Evolutionary conservation across 2,888 invertebrate genomes (phyloP).

Genomic region (Noctua janthe): DNA sequence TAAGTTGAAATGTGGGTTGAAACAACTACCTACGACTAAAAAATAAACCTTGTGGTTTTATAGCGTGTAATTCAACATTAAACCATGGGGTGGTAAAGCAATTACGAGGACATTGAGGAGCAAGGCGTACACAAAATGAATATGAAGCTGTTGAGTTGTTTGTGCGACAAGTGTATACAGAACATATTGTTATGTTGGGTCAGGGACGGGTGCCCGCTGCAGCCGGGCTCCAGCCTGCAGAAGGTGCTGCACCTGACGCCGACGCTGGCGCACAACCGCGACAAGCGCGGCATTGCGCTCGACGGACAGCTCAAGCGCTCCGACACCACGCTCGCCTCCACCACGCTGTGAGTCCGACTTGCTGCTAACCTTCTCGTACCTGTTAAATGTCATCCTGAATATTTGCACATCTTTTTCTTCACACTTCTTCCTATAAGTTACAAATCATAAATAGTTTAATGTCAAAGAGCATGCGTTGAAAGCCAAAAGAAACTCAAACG

Average conservation of each 20-base stretch:
- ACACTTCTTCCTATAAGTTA: background rate
- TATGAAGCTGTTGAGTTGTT: background rate
- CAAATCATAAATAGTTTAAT: background rate
- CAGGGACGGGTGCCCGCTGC: conserved; percentile 97
- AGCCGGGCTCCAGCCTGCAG: conserved; percentile 96
- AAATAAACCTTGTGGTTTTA: background rate
- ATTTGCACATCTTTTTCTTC: background rate
- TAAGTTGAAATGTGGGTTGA: background rate
- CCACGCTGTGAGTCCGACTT: conserved; percentile 93
- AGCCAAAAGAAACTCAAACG: background rate
- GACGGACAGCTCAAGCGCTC: conserved; percentile 97
- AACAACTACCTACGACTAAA: background rate
- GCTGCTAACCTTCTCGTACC: background rate
- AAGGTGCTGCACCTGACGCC: conserved; percentile 97
- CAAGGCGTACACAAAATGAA: background rate
- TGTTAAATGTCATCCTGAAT: background rate
- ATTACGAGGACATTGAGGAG: background rate
- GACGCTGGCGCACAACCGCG: conserved; percentile 93
- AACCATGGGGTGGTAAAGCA: background rate
- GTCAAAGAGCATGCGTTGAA: background rate
- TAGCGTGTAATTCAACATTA: background rate
- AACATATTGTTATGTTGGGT: background rate
- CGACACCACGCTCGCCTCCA: conserved; percentile 96
- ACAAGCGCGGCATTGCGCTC: conserved; percentile 97
- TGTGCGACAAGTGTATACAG: background rate